Conservation (phyloP, 2,888 invertebrate genomes). For the Nymphalis polychloros region DNA sequence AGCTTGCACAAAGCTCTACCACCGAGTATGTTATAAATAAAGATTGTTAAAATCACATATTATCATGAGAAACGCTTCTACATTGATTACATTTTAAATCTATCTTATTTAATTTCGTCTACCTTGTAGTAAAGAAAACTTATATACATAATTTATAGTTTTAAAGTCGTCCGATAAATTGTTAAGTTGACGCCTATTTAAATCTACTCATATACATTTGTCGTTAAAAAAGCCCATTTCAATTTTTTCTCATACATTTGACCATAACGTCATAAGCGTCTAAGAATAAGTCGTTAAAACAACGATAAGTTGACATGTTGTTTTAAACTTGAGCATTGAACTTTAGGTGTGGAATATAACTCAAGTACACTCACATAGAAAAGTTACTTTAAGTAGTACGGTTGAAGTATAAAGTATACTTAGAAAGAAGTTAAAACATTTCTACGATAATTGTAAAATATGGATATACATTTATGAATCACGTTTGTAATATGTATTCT, state of each 20-base stretch:
- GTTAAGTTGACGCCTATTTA: not conserved
- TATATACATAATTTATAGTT: not conserved
- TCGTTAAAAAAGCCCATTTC: conserved; percentile 3
- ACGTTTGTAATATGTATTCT: not conserved
- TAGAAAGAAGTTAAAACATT: conserved; percentile 1
- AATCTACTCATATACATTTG: not conserved
- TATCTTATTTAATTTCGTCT: no score
- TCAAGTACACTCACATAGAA: conserved; percentile 11
- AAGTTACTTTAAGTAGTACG: conserved; percentile 15
- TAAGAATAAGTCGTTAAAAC: conserved; percentile 32
- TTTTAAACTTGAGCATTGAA: conserved; percentile 36
- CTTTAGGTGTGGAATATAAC: conserved; percentile 22
- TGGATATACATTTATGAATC: not conserved
- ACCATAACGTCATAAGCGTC: conserved; percentile 26
- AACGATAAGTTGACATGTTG: conserved; percentile 35
- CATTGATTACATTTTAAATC: no score
- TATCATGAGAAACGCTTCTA: no score
- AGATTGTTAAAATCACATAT: no score
- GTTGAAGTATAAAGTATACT: conserved; percentile 1
- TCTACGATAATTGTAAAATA: not conserved
- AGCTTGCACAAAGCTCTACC: no score
- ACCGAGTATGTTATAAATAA: no score
- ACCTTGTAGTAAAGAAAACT: no score
- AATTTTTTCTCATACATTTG: conserved; percentile 15
- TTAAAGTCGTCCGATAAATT: no score